Evolutionary conservation across 2,113 vertebrate genomes (phyloP).

Genomic region (Regulus satrapa): DNA sequence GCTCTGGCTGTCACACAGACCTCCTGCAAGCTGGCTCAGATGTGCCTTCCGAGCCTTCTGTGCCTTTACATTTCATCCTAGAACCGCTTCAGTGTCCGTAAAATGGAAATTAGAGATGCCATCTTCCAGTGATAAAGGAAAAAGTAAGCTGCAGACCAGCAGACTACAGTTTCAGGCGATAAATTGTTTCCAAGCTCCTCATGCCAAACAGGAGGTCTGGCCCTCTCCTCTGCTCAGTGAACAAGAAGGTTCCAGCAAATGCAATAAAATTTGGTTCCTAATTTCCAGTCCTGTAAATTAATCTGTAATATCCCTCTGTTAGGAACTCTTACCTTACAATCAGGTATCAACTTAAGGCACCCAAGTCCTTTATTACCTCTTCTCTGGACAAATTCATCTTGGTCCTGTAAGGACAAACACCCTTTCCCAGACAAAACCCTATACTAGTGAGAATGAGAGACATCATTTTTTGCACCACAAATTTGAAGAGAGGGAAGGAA

Average conservation of each 20-base stretch:
- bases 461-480: background rate
- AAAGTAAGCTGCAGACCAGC: background rate
- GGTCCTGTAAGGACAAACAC: background rate
- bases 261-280: background rate
- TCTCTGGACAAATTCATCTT: background rate
- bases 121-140: background rate
- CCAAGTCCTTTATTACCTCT: background rate
- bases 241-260: background rate
- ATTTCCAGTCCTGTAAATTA: background rate
- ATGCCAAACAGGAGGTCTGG: background rate
- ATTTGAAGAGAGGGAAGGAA: background rate
- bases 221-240: background rate
- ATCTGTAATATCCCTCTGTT: background rate
- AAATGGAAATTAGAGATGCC: background rate
- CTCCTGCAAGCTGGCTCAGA: background rate
- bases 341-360: background rate
- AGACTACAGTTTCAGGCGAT: background rate
- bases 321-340: background rate
- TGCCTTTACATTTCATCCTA: background rate
- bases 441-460: rapidly evolving
- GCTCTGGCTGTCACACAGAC: background rate
- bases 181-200: background rate
- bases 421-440: background rate
- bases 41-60: background rate
- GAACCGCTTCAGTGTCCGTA: background rate